These are phyloP conservation scores for Prietella phreatophila DNA, from an alignment of 2,113 vertebrate genomes.

Conservation along the genomic window DNA sequence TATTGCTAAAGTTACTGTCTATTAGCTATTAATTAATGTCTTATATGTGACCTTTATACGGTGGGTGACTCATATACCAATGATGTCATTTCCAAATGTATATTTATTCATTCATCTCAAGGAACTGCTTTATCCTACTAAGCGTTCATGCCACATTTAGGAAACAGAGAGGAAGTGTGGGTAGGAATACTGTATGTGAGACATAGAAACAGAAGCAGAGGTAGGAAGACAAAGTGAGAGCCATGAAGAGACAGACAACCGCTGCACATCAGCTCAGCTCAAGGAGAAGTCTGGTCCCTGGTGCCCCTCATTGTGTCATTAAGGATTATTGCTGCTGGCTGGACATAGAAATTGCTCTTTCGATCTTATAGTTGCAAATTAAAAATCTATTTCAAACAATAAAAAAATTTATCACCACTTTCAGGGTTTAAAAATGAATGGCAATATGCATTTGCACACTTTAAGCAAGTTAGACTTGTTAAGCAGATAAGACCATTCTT, in stretches of 20 bases:
- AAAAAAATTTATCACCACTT: slow-evolving; percentile 70
- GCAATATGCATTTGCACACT: slow-evolving; percentile 55
- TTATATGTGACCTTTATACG: neutral
- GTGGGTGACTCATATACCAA: neutral
- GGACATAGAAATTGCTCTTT: slow-evolving; percentile 67
- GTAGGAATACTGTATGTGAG: neutral
- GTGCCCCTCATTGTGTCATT: slow-evolving; percentile 67
- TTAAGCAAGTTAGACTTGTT: slow-evolving; percentile 60
- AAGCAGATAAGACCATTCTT: slow-evolving; percentile 58
- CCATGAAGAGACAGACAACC: slow-evolving; percentile 9
- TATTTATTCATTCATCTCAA: neutral
- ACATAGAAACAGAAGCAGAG: slow-evolving; percentile 18
- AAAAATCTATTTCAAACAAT: slow-evolving; percentile 68
- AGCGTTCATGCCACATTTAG: neutral
- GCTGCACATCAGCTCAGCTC: slow-evolving; percentile 30
- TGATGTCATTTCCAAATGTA: neutral
- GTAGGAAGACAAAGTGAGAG: neutral
- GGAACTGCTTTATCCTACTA: neutral
- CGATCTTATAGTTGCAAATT: slow-evolving; percentile 70
- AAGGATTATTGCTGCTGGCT: slow-evolving; percentile 70
- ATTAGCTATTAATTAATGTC: neutral
- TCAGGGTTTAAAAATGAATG: slow-evolving; percentile 65
- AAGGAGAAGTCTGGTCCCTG: slow-evolving; percentile 65
- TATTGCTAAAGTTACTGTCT: neutral
- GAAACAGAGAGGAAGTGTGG: slow-evolving; percentile 2